These are phyloP conservation scores for Lophius americanus DNA, from an alignment of 2,797 vertebrate species.

Conservation along the genomic window DNA sequence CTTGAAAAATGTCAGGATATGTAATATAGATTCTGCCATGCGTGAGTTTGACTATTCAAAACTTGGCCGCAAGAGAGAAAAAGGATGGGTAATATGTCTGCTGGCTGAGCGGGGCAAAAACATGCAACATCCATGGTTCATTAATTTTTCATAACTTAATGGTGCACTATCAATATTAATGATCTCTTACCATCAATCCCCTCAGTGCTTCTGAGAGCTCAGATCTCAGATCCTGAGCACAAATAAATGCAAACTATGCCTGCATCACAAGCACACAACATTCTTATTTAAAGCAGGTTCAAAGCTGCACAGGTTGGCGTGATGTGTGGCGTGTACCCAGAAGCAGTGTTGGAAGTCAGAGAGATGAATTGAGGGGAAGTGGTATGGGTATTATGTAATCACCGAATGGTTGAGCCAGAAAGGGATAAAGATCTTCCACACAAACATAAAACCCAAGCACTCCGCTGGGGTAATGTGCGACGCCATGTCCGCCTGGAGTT, in stretches of 20 bases:
- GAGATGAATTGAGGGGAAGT: constrained; percentile 55
- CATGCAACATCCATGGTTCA: constrained; percentile 63
- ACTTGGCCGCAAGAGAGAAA: background rate
- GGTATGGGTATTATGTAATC: constrained; percentile 69
- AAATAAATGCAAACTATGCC: constrained; percentile 42
- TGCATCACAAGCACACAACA: constrained; percentile 30
- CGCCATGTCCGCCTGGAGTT: constrained; percentile 33
- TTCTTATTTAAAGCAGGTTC: constrained; percentile 44
- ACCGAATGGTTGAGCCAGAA: constrained; percentile 56
- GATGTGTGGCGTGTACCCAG: constrained; percentile 32
- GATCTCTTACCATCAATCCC: constrained; percentile 61
- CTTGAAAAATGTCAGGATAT: background rate
- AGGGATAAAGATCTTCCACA: constrained; percentile 76
- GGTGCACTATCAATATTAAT: constrained; percentile 78
- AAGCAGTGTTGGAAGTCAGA: constrained; percentile 53
- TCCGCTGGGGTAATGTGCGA: constrained; percentile 59
- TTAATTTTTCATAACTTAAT: constrained; percentile 80
- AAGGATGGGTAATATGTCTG: constrained; percentile 22
- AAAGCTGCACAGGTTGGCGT: constrained; percentile 35
- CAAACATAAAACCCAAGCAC: constrained; percentile 65
- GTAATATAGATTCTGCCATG: background rate
- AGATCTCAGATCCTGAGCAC: constrained; percentile 37
- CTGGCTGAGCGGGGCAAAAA: constrained; percentile 32
- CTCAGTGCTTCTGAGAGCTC: constrained; percentile 61
- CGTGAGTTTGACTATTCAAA: constrained; percentile 6